Evolutionary conservation across 2,113 vertebrate genomes (phyloP).

Genomic region (Sinocyclocheilus rhinocerous): DNA sequence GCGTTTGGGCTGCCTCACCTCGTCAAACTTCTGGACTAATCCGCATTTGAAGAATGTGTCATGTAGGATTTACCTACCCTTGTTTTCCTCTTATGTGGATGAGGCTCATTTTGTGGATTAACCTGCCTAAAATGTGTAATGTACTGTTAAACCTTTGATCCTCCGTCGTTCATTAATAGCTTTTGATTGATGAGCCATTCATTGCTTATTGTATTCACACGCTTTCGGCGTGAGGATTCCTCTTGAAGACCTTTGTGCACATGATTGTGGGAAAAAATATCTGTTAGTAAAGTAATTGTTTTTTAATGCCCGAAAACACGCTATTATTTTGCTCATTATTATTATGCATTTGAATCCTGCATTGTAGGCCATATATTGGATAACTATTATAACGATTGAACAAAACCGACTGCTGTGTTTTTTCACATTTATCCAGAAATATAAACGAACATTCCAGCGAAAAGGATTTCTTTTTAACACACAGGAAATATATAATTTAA

Average conservation of each 20-base stretch:
- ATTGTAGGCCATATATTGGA: background rate
- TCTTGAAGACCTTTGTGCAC: constrained; percentile 32
- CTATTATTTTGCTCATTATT: background rate
- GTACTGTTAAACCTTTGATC: constrained; percentile 40
- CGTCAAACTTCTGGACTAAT: constrained; percentile 32
- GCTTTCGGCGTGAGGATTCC: constrained; percentile 8
- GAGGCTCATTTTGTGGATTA: constrained; percentile 46
- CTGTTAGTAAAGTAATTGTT: constrained; percentile 62
- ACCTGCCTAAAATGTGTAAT: constrained; percentile 43
- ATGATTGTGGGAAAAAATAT: constrained; percentile 3
- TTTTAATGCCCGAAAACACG: constrained; percentile 47
- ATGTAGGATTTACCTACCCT: constrained; percentile 45
- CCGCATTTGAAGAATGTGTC: constrained; percentile 39
- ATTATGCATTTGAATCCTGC: background rate
- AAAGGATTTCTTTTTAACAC: too few relatives aligned
- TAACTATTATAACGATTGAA: background rate
- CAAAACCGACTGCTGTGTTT: background rate
- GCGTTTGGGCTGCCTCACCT: background rate
- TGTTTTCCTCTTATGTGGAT: constrained; percentile 44
- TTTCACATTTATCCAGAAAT: background rate
- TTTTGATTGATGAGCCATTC: constrained; percentile 39
- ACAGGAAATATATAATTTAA: background rate
- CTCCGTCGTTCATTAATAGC: constrained; percentile 43
- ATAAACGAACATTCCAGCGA: background rate
- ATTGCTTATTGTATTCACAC: constrained; percentile 9